A percentile compares a stretch with the other conserved stretches of the same genome.
phyloP scores from a whole-genome alignment of 2,113 vertebrate species.

The Damaliscus lunatus region DNA sequence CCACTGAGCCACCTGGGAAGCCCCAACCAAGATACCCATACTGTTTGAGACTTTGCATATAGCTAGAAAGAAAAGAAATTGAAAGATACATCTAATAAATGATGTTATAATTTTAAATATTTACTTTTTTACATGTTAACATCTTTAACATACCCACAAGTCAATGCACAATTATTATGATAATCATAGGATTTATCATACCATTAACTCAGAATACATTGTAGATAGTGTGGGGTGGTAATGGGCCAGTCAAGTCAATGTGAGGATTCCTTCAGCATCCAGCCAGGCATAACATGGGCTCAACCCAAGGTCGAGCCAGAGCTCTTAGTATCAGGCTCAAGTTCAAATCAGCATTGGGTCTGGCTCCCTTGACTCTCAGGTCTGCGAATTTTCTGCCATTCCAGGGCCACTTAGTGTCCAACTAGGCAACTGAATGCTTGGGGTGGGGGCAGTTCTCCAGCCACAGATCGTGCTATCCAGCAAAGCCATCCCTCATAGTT shows the following conservation, averaged over 20 bases:
- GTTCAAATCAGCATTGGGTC: accelerated
- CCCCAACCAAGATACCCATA: not conserved
- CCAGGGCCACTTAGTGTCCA: not conserved
- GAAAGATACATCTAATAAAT: not conserved
- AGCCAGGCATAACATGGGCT: accelerated
- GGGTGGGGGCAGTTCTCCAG: not conserved
- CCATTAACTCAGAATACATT: not conserved
- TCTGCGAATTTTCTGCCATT: too few species aligned
- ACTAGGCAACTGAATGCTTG: too few species aligned
- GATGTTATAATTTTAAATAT: not conserved
- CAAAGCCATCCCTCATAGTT: not conserved
- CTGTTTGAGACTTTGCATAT: not conserved
- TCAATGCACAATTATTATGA: not conserved
- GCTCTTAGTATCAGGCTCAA: not conserved
- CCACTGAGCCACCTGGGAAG: not conserved
- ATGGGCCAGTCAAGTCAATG: not conserved
- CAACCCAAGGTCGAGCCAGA: accelerated
- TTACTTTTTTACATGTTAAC: not conserved
- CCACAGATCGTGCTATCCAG: not conserved
- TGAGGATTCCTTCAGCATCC: accelerated
- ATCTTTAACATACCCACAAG: not conserved
- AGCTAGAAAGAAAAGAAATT: not conserved
- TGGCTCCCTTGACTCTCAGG: not conserved
- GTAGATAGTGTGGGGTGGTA: not conserved
- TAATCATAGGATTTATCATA: not conserved